Conservation (phyloP, 1,140 invertebrate species). For the Polypedilum pembai region DNA sequence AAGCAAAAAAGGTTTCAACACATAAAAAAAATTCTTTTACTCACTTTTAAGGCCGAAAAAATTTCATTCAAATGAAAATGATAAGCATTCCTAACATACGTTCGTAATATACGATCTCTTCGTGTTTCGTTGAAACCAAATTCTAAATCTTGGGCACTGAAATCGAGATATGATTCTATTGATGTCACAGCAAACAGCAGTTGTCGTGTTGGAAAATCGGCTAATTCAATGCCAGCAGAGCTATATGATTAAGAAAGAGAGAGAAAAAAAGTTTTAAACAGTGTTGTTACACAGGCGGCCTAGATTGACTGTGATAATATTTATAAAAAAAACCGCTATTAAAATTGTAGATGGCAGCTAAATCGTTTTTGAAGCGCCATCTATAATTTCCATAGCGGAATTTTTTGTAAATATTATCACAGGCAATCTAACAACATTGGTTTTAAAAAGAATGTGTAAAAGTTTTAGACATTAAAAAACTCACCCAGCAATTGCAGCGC, state of each 20-base stretch:
- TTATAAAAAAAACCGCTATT: too few species aligned
- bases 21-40: background rate
- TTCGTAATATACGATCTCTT: slow-evolving; percentile 74
- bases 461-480: too few species aligned
- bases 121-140: slow-evolving; percentile 79
- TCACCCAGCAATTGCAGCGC: slow-evolving; percentile 43
- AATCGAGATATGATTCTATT: slow-evolving; percentile 65
- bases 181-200: slow-evolving; percentile 69
- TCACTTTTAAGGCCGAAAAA: slow-evolving; percentile 69
- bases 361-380: too few species aligned
- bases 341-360: too few species aligned
- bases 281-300: too few species aligned
- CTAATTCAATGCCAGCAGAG: slow-evolving; percentile 63
- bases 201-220: slow-evolving; percentile 74
- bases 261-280: background rate
- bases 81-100: slow-evolving; percentile 81
- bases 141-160: slow-evolving; percentile 68
- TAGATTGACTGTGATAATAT: too few species aligned
- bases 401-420: too few species aligned
- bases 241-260: slow-evolving; percentile 35
- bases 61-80: slow-evolving; percentile 85
- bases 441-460: too few species aligned
- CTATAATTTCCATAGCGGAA: too few species aligned
- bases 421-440: too few species aligned
- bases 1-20: background rate